Base-by-base conservation (phyloP, 2,113 vertebrate species). In the Proterorhinus semilunaris region DNA sequence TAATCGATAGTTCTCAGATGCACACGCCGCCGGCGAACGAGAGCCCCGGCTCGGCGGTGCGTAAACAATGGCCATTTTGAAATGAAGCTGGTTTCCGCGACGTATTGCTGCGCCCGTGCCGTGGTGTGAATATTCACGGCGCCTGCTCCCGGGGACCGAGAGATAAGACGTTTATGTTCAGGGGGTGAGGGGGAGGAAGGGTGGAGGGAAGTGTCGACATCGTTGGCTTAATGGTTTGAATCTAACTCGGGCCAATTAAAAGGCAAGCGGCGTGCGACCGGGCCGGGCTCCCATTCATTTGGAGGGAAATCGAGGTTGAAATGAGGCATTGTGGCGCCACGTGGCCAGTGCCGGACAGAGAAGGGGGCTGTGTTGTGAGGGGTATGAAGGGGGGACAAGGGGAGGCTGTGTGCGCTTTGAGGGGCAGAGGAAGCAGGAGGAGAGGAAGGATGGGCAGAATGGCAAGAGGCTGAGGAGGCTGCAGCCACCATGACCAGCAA, bases 221-320 rank as follows among this genome's bases (percentile, higher is more conserved):
- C 87, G 90, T 76, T 90, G 83, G 84, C 90, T 92, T 93, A 94
- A 94, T 91, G 90, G 92, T 74, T 87, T 91, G 80, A 86, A 83
- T 92, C 90, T 92, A 92, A 92, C 81, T 82, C 68, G 72, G 75
- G 71, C 90, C 90, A 93, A 86, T 93, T 92, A 92, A 93, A 90
- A 89, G 85, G 78, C 71, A 84, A 59, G 83, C 84, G 72, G 73
- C 70, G 76, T 91, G 90, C 79, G 42, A 69, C 82, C 17, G 55
- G 81, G 84, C 85, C 81, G 89, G 81, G 79, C 83, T 87, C 86
- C 89, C 79, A 72, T 88, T 93, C 91, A 70, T 92, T 93, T 91
- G 83, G 85, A 83, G 88, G 90, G 83, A 93, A 89, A 92, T 90
- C 90, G 88, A 90, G 92, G 88, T 87, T 92, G 86, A 91, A 92